Evolutionary conservation across 1,140 invertebrate species (phyloP).

Genomic region (Colletes gigas): DNA sequence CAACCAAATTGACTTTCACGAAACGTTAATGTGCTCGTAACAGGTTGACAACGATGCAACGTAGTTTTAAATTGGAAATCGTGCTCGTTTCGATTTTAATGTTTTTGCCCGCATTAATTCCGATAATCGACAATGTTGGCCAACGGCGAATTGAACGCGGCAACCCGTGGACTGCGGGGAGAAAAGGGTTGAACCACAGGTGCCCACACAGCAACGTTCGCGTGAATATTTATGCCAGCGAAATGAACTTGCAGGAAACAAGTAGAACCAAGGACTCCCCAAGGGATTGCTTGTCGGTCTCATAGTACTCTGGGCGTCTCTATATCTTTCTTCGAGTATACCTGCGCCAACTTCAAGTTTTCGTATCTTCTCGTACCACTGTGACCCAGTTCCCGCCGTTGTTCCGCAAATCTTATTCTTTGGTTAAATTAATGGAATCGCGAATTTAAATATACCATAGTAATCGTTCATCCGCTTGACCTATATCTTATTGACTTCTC

Average conservation of each 20-base stretch:
- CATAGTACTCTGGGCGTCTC: slow-evolving; percentile 16
- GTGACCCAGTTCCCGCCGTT: neutral
- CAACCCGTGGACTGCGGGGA: neutral
- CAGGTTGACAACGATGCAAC: no score
- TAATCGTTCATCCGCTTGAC: neutral
- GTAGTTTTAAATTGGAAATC: no score
- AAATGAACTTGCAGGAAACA: slow-evolving; percentile 60
- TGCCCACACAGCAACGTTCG: neutral
- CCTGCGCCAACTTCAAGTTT: slow-evolving; percentile 24
- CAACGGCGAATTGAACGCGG: neutral
- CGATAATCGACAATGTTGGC: no score
- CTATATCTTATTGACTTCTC: neutral
- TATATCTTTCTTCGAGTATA: slow-evolving; percentile 39
- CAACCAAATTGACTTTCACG: no score
- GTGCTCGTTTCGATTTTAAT: no score
- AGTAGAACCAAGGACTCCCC: slow-evolving; percentile 57
- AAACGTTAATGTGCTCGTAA: no score
- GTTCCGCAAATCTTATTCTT: neutral
- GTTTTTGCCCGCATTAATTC: no score
- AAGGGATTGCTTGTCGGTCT: slow-evolving; percentile 48
- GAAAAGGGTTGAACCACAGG: slow-evolving; percentile 1
- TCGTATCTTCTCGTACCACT: slow-evolving; percentile 11
- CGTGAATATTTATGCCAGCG: slow-evolving; percentile 64
- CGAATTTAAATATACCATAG: no score
- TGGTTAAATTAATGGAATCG: slow-evolving; percentile 11